A percentile compares a stretch with the other conserved stretches of the same genome.
Evolutionary conservation across 2,113 vertebrate species (phyloP).

Genomic region (Ictidomys tridecemlineatus): DNA sequence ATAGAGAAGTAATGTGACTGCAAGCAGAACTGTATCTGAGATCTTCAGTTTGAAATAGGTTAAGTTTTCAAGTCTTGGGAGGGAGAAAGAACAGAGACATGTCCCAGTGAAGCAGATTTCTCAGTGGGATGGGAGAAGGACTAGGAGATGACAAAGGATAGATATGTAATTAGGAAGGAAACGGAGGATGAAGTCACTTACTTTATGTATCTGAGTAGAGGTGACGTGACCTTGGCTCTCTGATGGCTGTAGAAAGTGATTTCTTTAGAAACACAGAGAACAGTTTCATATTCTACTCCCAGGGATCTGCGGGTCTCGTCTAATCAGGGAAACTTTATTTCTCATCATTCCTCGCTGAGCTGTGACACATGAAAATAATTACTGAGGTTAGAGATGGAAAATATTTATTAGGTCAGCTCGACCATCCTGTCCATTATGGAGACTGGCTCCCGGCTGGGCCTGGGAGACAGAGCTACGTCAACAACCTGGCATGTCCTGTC

Average conservation of each 20-base stretch:
- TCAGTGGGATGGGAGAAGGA: neutral
- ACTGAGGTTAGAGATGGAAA: constrained; percentile 73
- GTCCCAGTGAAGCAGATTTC: neutral
- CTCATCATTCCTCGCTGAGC: constrained; percentile 67
- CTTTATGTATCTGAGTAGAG: neutral
- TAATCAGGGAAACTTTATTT: constrained; percentile 63
- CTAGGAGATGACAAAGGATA: neutral
- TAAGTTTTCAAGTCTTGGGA: neutral
- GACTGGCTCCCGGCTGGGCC: constrained; percentile 14
- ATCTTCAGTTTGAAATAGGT: constrained; percentile 39
- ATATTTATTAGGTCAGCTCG: constrained; percentile 74
- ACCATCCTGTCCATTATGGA: constrained; percentile 46
- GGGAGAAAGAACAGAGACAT: neutral
- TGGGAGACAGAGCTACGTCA: neutral
- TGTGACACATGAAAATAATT: constrained; percentile 71
- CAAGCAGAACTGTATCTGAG: neutral
- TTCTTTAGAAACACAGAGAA: neutral
- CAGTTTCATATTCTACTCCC: neutral
- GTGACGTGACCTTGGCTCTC: neutral
- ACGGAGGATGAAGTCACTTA: neutral
- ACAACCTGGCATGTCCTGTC: neutral
- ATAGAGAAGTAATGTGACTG: neutral
- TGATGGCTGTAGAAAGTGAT: neutral
- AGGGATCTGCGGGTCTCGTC: neutral
- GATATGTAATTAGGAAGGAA: neutral